Percentiles rank a stretch among this genome's conserved stretches.
Evolutionary conservation across 1,140 invertebrate species (phyloP).

Genomic region (Drosophila obscura): DNA sequence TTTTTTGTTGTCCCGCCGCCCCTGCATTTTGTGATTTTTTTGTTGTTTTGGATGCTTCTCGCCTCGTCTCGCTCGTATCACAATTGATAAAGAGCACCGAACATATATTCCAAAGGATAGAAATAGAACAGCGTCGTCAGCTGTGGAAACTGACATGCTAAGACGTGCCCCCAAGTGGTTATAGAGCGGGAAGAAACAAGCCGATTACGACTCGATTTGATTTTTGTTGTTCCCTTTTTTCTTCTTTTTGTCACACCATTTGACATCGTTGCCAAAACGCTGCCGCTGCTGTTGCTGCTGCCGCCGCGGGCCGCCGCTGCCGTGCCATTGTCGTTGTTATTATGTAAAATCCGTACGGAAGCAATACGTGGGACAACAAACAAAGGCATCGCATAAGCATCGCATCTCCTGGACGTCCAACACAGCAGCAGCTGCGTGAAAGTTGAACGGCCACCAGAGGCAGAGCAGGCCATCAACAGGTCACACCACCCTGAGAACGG

Average conservation of each 20-base stretch:
- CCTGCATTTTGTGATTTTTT: constrained; percentile 21
- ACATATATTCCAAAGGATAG: constrained; percentile 8
- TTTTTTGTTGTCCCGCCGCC: constrained; percentile 18
- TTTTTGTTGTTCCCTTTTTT: constrained; percentile 21
- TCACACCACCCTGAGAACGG: no score
- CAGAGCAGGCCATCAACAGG: neutral
- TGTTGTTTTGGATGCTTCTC: constrained; percentile 27
- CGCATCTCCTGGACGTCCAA: no score
- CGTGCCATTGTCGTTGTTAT: constrained; percentile 30
- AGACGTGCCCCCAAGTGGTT: constrained; percentile 42
- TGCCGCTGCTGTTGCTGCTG: neutral
- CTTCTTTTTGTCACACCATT: constrained; percentile 10
- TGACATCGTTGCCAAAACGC: constrained; percentile 7
- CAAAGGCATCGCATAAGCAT: constrained; percentile 39
- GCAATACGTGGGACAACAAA: constrained; percentile 39
- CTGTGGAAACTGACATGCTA: constrained; percentile 33
- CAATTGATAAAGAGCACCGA: constrained; percentile 2
- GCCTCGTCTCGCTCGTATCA: no score
- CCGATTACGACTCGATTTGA: constrained; percentile 6
- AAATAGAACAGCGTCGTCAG: constrained; percentile 39
- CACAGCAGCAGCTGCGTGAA: constrained; percentile 4
- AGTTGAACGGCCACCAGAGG: constrained; percentile 4
- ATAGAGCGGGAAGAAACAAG: constrained; percentile 35
- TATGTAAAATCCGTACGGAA: constrained; percentile 48
- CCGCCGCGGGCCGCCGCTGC: constrained; percentile 20